Evolutionary conservation across 2,113 vertebrate genomes (phyloP).

Genomic region (Galeopterus variegatus): DNA sequence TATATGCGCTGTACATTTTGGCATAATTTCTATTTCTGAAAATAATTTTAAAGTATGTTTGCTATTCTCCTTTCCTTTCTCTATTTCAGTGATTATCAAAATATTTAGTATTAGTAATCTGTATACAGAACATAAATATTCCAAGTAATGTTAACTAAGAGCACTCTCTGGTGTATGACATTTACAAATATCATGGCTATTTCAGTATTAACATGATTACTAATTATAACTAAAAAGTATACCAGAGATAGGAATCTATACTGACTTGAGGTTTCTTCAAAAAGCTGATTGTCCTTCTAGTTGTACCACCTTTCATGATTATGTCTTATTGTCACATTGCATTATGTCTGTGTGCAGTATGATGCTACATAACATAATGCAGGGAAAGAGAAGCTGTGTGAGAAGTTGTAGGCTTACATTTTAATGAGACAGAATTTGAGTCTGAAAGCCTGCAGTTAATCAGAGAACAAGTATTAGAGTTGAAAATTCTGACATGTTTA

Average conservation of each 20-base stretch:
- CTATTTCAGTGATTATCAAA: constrained; percentile 68
- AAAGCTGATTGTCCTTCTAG: constrained; percentile 66
- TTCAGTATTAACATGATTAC: constrained; percentile 55
- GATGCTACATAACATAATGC: constrained; percentile 50
- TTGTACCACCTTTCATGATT: constrained; percentile 61
- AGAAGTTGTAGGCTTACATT: constrained; percentile 57
- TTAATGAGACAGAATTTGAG: constrained; percentile 72
- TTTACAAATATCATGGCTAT: constrained; percentile 67
- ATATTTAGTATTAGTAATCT: constrained; percentile 72
- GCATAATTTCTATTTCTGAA: constrained; percentile 58
- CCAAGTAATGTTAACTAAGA: constrained; percentile 54
- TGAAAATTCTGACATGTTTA: constrained; percentile 73
- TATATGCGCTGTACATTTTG: constrained; percentile 18
- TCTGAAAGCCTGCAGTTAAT: constrained; percentile 72
- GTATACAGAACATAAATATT: constrained; percentile 27
- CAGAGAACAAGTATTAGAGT: constrained; percentile 58
- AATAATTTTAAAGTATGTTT: constrained; percentile 68
- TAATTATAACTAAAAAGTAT: constrained; percentile 45
- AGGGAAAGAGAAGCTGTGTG: constrained; percentile 64
- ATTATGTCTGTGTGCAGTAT: constrained; percentile 61
- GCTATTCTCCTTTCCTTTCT: constrained; percentile 50
- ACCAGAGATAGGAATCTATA: constrained; percentile 57
- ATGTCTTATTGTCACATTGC: constrained; percentile 71
- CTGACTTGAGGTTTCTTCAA: constrained; percentile 64
- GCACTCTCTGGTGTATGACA: constrained; percentile 37